These are phyloP conservation scores for Cyprinodon variegatus DNA, from an alignment of 2,113 vertebrate genomes.

Conservation along the genomic window DNA sequence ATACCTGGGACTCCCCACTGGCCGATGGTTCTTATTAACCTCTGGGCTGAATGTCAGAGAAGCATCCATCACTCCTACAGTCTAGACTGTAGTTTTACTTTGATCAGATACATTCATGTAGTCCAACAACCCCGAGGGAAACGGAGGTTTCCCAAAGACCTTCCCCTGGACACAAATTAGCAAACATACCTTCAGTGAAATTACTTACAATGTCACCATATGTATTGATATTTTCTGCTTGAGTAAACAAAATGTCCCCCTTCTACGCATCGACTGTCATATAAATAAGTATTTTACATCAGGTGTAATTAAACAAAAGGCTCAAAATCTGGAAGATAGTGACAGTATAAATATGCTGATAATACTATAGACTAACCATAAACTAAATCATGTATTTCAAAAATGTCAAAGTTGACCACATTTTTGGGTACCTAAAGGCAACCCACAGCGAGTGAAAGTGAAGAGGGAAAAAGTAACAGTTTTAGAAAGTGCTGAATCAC, in stretches of 20 bases:
- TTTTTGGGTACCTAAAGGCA: background rate
- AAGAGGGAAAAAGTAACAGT: background rate
- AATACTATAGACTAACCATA: background rate
- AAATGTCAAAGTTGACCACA: background rate
- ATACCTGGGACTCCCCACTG: slow-evolving; percentile 55
- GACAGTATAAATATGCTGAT: background rate
- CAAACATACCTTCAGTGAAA: background rate
- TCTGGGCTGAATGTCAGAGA: background rate
- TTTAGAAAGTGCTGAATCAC: background rate
- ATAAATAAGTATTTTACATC: background rate
- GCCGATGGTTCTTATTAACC: slow-evolving; percentile 2
- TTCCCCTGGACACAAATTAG: background rate
- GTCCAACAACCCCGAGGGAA: background rate
- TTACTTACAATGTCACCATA: background rate
- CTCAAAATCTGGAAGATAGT: background rate
- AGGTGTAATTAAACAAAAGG: background rate
- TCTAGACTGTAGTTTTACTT: slow-evolving; percentile 48
- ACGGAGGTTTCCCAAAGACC: background rate
- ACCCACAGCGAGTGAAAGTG: background rate
- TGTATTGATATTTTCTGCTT: background rate
- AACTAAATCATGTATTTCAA: background rate
- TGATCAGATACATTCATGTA: slow-evolving; percentile 1
- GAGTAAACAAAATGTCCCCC: background rate
- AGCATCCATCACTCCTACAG: slow-evolving; percentile 25
- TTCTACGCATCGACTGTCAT: background rate